A percentile compares a stretch with the other conserved stretches of the same genome.
These are phyloP conservation scores for Tetramorium parvispinum DNA, from an alignment of 1,140 invertebrate species.

Conservation along the genomic window DNA sequence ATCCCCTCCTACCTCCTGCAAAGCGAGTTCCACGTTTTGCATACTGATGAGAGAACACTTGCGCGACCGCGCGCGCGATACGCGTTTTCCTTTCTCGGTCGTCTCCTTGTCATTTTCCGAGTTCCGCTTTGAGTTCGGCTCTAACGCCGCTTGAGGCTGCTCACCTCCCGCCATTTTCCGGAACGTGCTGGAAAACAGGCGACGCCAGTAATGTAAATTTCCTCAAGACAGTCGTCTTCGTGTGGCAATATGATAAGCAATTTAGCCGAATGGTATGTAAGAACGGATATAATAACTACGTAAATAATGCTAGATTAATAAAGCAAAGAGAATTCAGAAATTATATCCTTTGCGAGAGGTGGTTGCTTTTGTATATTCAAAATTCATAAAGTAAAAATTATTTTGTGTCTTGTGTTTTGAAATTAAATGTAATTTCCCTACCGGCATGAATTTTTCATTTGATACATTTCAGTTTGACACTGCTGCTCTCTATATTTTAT, in stretches of 20 bases:
- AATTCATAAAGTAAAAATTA: neutral
- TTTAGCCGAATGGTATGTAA: neutral
- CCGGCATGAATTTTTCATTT: neutral
- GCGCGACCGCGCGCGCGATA: constrained; percentile 70
- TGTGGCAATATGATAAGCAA: constrained; percentile 23
- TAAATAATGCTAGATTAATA: neutral
- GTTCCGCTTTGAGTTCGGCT: constrained; percentile 46
- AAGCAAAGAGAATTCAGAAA: constrained; percentile 17
- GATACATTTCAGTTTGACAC: neutral
- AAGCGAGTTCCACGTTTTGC: constrained; percentile 76
- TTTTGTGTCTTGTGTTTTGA: neutral
- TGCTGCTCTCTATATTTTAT: neutral
- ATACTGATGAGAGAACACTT: constrained; percentile 80
- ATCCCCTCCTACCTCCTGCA: too few species aligned
- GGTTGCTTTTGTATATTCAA: neutral
- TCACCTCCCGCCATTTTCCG: constrained; percentile 22
- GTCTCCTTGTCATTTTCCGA: constrained; percentile 78
- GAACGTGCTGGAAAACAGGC: constrained; percentile 35
- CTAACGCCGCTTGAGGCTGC: constrained; percentile 19
- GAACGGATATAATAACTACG: neutral
- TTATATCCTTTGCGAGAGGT: neutral
- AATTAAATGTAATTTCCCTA: constrained; percentile 6
- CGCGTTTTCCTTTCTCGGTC: constrained; percentile 75
- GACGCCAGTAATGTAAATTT: constrained; percentile 30
- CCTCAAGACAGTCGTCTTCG: constrained; percentile 5